Percentiles rank a stretch among this genome's conserved stretches.
These are phyloP conservation scores for Philereme vetulata DNA, from an alignment of 2,888 invertebrate genomes.

Conservation along the genomic window DNA sequence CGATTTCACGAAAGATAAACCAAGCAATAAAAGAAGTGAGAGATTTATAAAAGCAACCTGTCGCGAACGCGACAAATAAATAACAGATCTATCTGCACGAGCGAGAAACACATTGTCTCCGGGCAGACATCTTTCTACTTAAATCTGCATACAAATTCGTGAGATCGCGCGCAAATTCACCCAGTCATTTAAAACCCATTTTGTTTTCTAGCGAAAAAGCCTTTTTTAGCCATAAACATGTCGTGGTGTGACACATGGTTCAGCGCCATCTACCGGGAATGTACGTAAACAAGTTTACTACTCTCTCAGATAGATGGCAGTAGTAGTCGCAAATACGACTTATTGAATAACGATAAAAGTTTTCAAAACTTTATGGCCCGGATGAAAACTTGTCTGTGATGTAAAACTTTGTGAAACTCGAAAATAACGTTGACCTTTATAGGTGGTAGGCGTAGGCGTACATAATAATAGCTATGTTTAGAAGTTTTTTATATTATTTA, in stretches of 20 bases:
- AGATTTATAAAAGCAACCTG: constrained; percentile 55
- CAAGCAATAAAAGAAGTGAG: constrained; percentile 44
- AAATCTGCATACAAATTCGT: constrained; percentile 79
- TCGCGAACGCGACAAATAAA: constrained; percentile 60
- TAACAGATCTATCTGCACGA: constrained; percentile 68
- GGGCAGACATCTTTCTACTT: constrained; percentile 71
- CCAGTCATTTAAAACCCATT: constrained; percentile 80
- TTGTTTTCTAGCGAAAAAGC: constrained; percentile 66
- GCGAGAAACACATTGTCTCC: constrained; percentile 68
- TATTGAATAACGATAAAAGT: constrained; percentile 14
- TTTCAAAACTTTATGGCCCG: constrained; percentile 22
- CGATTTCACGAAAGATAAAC: constrained; percentile 46
- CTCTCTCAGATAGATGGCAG: constrained; percentile 60
- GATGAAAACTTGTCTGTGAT: constrained; percentile 16
- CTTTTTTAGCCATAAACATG: constrained; percentile 77
- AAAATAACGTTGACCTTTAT: constrained; percentile 12
- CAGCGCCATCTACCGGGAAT: constrained; percentile 58
- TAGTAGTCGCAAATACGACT: constrained; percentile 42
- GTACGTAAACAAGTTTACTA: constrained; percentile 51
- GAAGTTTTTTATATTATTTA: too few relatives aligned
- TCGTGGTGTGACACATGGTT: constrained; percentile 60
- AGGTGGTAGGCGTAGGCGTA: neutral
- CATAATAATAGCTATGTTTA: too few relatives aligned
- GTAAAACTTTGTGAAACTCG: constrained; percentile 19
- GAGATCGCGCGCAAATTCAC: constrained; percentile 78